Evolutionary conservation across 2,797 vertebrate genomes (phyloP).

Genomic region (Gadopsis marmoratus): DNA sequence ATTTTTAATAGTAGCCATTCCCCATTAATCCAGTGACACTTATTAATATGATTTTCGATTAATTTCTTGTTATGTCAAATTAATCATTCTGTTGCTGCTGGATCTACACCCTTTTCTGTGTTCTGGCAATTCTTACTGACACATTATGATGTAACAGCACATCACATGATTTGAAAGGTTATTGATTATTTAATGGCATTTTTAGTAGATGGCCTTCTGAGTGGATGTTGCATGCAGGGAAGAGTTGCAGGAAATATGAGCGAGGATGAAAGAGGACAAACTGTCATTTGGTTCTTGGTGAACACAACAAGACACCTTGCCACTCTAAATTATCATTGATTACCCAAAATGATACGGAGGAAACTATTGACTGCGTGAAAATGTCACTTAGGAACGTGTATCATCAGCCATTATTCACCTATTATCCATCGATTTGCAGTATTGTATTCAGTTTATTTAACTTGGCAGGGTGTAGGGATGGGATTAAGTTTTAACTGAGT

Average conservation of each 20-base stretch:
- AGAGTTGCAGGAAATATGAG: conserved; percentile 34
- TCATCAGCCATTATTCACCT: conserved; percentile 51
- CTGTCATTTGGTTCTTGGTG: conserved; percentile 38
- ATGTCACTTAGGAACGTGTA: conserved; percentile 46
- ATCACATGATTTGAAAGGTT: conserved; percentile 36
- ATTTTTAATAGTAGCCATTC: neutral
- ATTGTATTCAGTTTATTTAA: conserved; percentile 49
- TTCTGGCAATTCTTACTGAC: neutral
- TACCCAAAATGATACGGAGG: conserved; percentile 47
- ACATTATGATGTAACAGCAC: conserved; percentile 12
- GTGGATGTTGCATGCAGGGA: neutral
- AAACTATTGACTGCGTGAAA: conserved; percentile 62
- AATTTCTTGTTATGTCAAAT: neutral
- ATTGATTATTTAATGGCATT: conserved; percentile 59
- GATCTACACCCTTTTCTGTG: neutral
- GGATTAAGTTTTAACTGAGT: neutral
- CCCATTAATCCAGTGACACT: neutral
- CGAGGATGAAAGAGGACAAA: conserved; percentile 55
- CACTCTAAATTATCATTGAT: conserved; percentile 62
- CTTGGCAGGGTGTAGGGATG: conserved; percentile 24
- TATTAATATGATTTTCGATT: neutral
- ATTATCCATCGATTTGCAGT: conserved; percentile 55
- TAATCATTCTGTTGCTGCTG: neutral
- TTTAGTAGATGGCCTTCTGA: conserved; percentile 38
- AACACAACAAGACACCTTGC: conserved; percentile 60